These are phyloP conservation scores for Habropoda laboriosa DNA, from an alignment of 1,140 invertebrate genomes.

Conservation along the genomic window DNA sequence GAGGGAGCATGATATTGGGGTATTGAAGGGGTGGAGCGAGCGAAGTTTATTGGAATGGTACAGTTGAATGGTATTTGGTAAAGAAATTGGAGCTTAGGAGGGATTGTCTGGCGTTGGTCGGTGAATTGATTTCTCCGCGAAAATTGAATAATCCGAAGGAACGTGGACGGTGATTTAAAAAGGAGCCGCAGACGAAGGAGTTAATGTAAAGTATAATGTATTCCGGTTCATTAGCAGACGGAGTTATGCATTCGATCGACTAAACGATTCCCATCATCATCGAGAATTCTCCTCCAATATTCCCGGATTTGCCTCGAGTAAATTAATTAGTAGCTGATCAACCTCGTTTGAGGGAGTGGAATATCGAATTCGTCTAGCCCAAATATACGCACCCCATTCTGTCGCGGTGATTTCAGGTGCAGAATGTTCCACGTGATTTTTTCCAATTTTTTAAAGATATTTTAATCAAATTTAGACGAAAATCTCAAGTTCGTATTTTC, in stretches of 20 bases:
- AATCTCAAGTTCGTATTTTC: no score
- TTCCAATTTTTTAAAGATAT: background rate
- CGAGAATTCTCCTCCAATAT: background rate
- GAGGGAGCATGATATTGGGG: no score
- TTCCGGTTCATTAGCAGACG: background rate
- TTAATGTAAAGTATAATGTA: background rate
- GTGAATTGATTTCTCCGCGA: no score
- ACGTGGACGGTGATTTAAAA: no score
- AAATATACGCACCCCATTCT: background rate
- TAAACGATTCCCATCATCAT: background rate
- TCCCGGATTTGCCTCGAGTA: background rate
- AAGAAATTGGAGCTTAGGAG: no score
- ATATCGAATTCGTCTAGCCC: background rate
- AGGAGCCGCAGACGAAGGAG: no score
- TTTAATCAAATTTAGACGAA: no score
- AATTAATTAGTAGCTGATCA: slow-evolving; percentile 10
- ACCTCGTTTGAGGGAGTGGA: background rate
- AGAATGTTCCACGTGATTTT: background rate
- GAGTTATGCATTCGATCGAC: background rate
- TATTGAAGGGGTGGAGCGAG: no score
- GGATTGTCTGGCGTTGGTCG: no score
- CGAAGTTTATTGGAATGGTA: background rate
- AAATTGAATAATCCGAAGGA: no score
- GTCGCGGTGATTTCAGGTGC: background rate
- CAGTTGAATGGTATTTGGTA: no score